phyloP scores from a whole-genome alignment of 2,888 invertebrate genomes.

The Podabrus alpinus region DNA sequence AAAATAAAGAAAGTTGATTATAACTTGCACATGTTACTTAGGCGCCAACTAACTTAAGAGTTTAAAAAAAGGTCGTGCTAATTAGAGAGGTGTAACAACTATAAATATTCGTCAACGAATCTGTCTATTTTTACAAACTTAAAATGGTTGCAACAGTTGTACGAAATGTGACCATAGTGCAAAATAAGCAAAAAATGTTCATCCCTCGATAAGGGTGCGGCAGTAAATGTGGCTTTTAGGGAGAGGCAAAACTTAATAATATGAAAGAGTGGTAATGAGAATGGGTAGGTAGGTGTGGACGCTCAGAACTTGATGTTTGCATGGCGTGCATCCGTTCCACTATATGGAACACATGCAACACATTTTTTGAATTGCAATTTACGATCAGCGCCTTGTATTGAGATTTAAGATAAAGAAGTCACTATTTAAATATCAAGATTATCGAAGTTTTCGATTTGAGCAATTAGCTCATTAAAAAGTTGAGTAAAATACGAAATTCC shows the following conservation, averaged over 20 bases:
- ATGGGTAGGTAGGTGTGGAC: conserved; percentile 36
- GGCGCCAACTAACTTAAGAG: not conserved
- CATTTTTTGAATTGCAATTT: not conserved
- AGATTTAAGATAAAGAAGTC: not conserved
- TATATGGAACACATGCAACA: conserved; percentile 27
- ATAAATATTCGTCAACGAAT: not conserved
- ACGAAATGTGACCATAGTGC: conserved; percentile 8
- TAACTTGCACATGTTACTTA: not conserved
- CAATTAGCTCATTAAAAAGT: not conserved
- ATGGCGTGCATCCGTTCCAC: conserved; percentile 31
- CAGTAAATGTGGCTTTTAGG: conserved; percentile 22
- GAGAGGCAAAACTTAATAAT: conserved; percentile 30
- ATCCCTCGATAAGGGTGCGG: conserved; percentile 18
- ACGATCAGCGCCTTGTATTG: not conserved
- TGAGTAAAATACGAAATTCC: not conserved
- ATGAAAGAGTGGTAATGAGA: conserved; percentile 34
- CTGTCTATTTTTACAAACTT: not conserved
- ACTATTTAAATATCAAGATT: not conserved
- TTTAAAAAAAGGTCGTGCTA: not conserved
- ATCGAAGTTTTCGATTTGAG: not conserved
- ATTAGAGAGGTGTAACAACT: not conserved
- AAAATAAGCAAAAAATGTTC: conserved; percentile 5
- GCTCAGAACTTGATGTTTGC: conserved; percentile 33
- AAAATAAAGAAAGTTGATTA: conserved; percentile 2
- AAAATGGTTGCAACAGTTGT: conserved; percentile 7